Evolutionary conservation across 2,797 vertebrate species (phyloP).

Genomic region (Kryptolebias ocellatus): DNA sequence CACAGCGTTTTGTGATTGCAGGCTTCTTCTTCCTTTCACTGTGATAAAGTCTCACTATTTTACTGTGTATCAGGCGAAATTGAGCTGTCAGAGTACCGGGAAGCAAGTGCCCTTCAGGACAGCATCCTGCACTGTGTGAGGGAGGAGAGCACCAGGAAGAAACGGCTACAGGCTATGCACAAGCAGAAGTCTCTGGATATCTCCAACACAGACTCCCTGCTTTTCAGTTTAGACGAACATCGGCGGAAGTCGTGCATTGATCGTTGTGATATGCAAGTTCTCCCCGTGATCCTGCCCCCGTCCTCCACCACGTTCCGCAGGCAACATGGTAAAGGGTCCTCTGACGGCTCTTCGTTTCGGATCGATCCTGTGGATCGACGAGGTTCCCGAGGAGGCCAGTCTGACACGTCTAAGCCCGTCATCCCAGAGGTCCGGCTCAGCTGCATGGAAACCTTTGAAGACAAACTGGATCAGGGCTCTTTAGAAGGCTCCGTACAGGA

Average conservation of each 20-base stretch:
- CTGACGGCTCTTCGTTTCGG: constrained; percentile 79
- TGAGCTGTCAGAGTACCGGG: constrained; percentile 96
- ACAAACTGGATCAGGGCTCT: constrained; percentile 85
- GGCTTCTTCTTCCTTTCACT: constrained; percentile 22
- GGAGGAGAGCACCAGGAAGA: constrained; percentile 96
- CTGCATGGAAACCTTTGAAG: constrained; percentile 95
- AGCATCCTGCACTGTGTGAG: constrained; percentile 94
- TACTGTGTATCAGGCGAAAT: constrained; percentile 88
- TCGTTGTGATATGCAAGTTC: constrained; percentile 88
- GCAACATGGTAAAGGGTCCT: constrained; percentile 77
- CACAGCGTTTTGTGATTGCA: constrained; percentile 10
- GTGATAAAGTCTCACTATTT: constrained; percentile 6
- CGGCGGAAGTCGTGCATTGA: constrained; percentile 98
- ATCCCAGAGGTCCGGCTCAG: constrained; percentile 97
- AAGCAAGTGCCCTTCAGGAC: constrained; percentile 92
- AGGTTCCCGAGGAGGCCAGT: constrained; percentile 71
- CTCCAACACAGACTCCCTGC: constrained; percentile 94
- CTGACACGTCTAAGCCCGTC: constrained; percentile 82
- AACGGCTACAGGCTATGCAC: constrained; percentile 93
- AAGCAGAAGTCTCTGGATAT: constrained; percentile 99
- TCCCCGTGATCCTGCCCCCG: constrained; percentile 56
- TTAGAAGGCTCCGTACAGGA: constrained; percentile 58
- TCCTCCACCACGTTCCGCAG: constrained; percentile 72
- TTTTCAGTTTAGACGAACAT: constrained; percentile 95
- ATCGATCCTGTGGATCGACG: constrained; percentile 60